Evolutionary conservation across 2,113 vertebrate species (phyloP).

Genomic region (Vireo altiloquus): DNA sequence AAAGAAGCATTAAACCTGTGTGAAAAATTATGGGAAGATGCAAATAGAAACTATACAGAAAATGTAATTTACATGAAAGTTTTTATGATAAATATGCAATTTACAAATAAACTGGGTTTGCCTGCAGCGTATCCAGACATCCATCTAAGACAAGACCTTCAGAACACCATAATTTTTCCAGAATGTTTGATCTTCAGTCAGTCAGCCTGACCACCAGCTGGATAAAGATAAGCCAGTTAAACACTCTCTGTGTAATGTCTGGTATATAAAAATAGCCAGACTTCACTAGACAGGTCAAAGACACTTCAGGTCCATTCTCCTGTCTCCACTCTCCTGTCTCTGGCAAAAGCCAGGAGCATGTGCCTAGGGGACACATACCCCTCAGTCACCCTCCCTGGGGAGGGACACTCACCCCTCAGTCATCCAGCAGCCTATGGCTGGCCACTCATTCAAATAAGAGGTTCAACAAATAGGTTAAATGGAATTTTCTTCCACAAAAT

Average conservation of each 20-base stretch:
- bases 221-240: not conserved
- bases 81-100: not conserved
- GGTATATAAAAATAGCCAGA: not conserved
- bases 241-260: not conserved
- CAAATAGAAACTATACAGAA: not conserved
- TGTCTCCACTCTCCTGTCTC: not conserved
- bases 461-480: not conserved
- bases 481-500: not conserved
- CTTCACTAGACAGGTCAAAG: not conserved
- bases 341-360: not conserved
- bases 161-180: not conserved
- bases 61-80: not conserved
- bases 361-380: not conserved
- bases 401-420: not conserved
- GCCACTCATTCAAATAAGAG: not conserved
- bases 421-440: not conserved
- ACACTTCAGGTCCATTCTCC: not conserved
- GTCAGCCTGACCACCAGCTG: not conserved
- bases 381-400: not conserved
- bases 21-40: not conserved
- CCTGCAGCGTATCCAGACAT: not conserved
- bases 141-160: not conserved
- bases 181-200: not conserved
- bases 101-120: not conserved
- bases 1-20: not conserved